Evolutionary conservation across 2,888 invertebrate species (phyloP).

Genomic region (Marronus borbonicus): DNA sequence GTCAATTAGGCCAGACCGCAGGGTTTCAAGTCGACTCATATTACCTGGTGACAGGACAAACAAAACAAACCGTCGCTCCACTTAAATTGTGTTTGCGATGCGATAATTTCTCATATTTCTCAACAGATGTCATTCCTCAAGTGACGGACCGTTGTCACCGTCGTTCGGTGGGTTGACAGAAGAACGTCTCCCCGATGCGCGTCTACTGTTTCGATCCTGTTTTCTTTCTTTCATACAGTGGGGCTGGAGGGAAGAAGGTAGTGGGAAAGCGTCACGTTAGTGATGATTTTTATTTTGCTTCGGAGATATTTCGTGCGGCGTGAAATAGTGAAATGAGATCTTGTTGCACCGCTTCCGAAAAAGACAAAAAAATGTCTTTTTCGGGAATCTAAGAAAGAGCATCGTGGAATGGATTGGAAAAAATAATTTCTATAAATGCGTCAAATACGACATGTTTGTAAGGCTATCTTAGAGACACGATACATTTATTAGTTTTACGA

Average conservation of each 20-base stretch:
- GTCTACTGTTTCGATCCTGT: conserved; percentile 31
- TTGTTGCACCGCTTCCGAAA: too few relatives aligned
- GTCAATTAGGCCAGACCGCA: conserved; percentile 68
- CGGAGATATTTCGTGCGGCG: too few relatives aligned
- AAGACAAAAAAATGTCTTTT: too few relatives aligned
- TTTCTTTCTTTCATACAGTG: conserved; percentile 10
- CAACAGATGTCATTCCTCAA: conserved; percentile 51
- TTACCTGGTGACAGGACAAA: conserved; percentile 68
- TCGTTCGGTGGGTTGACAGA: conserved; percentile 42
- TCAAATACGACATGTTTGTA: too few relatives aligned
- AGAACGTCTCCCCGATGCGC: conserved; percentile 37
- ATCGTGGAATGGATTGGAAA: too few relatives aligned
- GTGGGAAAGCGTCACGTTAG: too few relatives aligned
- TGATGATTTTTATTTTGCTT: too few relatives aligned
- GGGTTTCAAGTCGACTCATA: conserved; percentile 66
- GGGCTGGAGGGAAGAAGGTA: neutral
- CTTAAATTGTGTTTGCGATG: conserved; percentile 63
- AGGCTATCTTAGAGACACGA: too few relatives aligned
- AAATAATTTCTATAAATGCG: too few relatives aligned
- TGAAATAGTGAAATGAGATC: too few relatives aligned
- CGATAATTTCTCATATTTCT: conserved; percentile 64
- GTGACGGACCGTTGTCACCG: conserved; percentile 35
- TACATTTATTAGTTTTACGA: too few relatives aligned
- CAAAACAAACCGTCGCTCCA: conserved; percentile 64
- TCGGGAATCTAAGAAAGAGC: too few relatives aligned